Evolutionary conservation across 2,113 vertebrate species (phyloP), one percentile per base, ranked within the genome.

Genomic region (Rhinopomastus cyanomelas): DNA sequence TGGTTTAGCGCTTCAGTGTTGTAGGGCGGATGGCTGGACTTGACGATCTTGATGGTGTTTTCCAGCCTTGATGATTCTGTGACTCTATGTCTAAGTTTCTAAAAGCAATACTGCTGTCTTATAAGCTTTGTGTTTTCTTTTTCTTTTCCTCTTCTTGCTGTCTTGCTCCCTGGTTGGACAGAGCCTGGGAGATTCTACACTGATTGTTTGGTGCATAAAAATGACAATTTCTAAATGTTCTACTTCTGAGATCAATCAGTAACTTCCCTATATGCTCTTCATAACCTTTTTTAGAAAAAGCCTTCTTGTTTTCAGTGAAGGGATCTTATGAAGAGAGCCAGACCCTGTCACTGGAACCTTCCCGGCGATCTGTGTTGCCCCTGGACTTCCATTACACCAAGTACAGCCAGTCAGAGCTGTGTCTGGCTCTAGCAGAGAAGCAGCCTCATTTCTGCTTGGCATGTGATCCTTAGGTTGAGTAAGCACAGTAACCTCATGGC

Each of bases 261-360:
- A 62, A n/a, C 19, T 48, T 67, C 10, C 75, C 6, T 65, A 12
- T 77, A 8, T 61, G 7, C 4, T 65, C 87, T 69, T 57, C 1
- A 34, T 27, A 42, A 42, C 15, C 39, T 37, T 15, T 65, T 66
- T 87, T 27, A 96, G 93, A 96, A 62, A 87, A 92, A 72, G 89
- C 89, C 53, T 93, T 96, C 74, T 21, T 83, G 49, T 95, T 96
- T 88, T 81, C 92, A 64, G 73, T 98, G 69, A 96, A 95, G 65
- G 97, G 97, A 22, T 98, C 97, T 3, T 97, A 97, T 3, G 97
- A 98, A 74, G 94, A 92, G 42, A 96, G 52, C 4, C 96, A 96
- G 84, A 91, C 61, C 0, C 57, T 80, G 17, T 62, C 68, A 0
- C 74, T 96, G 59, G 82, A 46, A 15, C 87, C 85, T 77, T 44